Conservation (phyloP, 2,797 vertebrate genomes). For the Steatocranus sp. region DNA sequence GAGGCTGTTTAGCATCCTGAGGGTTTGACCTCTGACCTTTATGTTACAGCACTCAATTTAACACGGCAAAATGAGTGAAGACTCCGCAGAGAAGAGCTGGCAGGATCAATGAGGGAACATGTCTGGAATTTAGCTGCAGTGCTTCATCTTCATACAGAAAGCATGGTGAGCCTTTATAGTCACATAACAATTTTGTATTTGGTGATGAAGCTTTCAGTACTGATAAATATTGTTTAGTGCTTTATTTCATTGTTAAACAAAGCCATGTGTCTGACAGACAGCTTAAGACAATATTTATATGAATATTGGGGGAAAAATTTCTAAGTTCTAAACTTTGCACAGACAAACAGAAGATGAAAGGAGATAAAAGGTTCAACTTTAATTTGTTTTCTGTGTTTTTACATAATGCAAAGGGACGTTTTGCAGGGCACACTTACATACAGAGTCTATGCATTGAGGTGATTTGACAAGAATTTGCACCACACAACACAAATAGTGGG, state of each 20-base stretch:
- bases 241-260: not conserved
- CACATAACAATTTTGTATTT: conserved; percentile 9
- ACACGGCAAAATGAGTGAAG: conserved; percentile 17
- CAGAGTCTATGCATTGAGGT: not conserved
- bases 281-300: not conserved
- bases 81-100: not conserved
- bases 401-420: not conserved
- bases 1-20: conserved; percentile 32
- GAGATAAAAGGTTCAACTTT: not conserved
- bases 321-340: not conserved
- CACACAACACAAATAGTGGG: not conserved
- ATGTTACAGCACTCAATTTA: conserved; percentile 37
- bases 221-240: not conserved
- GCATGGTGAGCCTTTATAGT: not conserved
- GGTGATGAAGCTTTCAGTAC: not conserved
- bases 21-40: conserved; percentile 42
- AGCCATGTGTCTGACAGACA: not conserved
- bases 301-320: not conserved
- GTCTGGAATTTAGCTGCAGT: conserved; percentile 25
- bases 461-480: not conserved
- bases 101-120: conserved; percentile 36
- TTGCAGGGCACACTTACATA: not conserved
- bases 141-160: not conserved
- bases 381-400: not conserved
- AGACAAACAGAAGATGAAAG: not conserved